Percentiles rank a stretch among this genome's conserved stretches.
Evolutionary conservation across 2,888 invertebrate genomes (phyloP).

Genomic region (Zeuzera pyrina): DNA sequence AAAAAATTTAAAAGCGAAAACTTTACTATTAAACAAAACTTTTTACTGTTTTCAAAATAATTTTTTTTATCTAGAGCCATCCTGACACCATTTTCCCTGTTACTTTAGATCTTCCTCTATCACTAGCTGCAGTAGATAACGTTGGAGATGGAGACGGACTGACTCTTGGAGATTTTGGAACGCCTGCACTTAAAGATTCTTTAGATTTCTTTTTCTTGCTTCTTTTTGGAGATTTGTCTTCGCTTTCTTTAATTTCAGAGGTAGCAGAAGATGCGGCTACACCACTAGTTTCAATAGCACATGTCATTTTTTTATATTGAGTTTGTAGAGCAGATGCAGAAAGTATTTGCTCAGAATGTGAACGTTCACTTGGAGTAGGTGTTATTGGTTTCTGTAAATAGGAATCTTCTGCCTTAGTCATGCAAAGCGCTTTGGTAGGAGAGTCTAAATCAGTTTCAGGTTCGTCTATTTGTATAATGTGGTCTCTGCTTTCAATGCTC

Average conservation of each 20-base stretch:
- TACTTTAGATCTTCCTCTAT: slow-evolving; percentile 79
- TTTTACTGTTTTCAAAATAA: too few relatives aligned
- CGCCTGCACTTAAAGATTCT: slow-evolving; percentile 19
- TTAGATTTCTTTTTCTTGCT: slow-evolving; percentile 18
- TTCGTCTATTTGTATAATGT: slow-evolving; percentile 51
- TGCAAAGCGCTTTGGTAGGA: slow-evolving; percentile 41
- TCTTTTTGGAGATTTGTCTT: slow-evolving; percentile 7
- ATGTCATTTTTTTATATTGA: slow-evolving; percentile 29
- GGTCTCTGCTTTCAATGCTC: slow-evolving; percentile 35
- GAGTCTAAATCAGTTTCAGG: slow-evolving; percentile 43
- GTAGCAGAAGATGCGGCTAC: slow-evolving; percentile 3
- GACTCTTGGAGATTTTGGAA: slow-evolving; percentile 39
- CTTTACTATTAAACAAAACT: too few relatives aligned
- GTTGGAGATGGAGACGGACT: slow-evolving; percentile 48
- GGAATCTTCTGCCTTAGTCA: slow-evolving; percentile 45
- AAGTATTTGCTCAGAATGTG: slow-evolving; percentile 44
- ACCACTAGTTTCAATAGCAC: slow-evolving; percentile 5
- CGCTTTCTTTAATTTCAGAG: slow-evolving; percentile 5
- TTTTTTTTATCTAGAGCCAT: slow-evolving; percentile 75
- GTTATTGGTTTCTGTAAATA: slow-evolving; percentile 48
- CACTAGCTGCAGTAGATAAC: slow-evolving; percentile 50
- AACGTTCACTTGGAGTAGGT: slow-evolving; percentile 42
- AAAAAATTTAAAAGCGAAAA: too few relatives aligned
- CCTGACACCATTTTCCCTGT: slow-evolving; percentile 83
- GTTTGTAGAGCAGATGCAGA: slow-evolving; percentile 48